phyloP scores from a whole-genome alignment of 2,888 invertebrate species.

The Temnothorax unifasciatus region DNA sequence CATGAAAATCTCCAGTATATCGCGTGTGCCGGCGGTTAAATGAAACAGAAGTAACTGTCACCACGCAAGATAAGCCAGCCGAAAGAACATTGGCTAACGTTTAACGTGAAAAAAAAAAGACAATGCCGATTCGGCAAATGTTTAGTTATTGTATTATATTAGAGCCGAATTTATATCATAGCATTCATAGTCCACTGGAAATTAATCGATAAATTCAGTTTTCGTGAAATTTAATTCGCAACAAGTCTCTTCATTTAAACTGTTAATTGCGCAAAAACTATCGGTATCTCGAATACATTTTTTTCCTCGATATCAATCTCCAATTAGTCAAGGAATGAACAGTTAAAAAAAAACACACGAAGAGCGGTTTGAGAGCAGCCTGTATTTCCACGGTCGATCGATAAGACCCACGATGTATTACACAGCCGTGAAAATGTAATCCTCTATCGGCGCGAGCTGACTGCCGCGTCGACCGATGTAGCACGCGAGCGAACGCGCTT shows the following conservation, averaged over 20 bases:
- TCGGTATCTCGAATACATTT: neutral
- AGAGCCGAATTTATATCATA: neutral
- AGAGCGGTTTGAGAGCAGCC: neutral
- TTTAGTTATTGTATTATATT: neutral
- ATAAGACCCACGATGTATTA: constrained; percentile 35
- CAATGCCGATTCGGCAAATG: neutral
- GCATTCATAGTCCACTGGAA: neutral
- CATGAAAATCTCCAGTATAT: constrained; percentile 31
- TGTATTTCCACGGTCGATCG: constrained; percentile 39
- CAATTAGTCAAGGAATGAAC: neutral
- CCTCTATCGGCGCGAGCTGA: constrained; percentile 22
- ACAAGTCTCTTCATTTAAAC: neutral
- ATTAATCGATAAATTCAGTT: neutral
- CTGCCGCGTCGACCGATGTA: constrained; percentile 17
- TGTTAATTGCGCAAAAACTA: neutral
- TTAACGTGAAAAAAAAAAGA: too few species aligned
- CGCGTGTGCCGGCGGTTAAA: constrained; percentile 21
- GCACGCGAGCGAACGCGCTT: constrained; percentile 68
- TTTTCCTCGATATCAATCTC: neutral
- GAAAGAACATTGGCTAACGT: neutral
- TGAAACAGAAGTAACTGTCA: constrained; percentile 25
- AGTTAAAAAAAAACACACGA: neutral
- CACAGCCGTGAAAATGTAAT: constrained; percentile 51
- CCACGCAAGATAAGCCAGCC: neutral
- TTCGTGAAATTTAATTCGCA: neutral